Evolutionary conservation across 35 echinoderm and acorn worm genomes (phyloP).

Genomic region (Stichopus chloronotus): DNA sequence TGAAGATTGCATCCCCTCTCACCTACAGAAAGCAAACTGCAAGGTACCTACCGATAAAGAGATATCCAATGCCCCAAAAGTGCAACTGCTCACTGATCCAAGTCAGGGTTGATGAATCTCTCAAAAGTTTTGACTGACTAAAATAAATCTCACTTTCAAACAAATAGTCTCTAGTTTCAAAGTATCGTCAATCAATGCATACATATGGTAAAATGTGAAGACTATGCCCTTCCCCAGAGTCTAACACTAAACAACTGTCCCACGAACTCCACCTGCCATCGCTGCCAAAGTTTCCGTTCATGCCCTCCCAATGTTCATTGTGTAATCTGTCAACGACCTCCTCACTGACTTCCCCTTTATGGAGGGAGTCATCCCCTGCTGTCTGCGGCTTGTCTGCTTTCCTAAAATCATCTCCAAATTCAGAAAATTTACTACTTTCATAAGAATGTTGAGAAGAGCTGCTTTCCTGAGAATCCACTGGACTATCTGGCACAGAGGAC

Average conservation of each 20-base stretch:
- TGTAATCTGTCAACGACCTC: constrained; percentile 26
- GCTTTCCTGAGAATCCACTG: neutral
- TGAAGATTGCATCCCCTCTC: too few relatives aligned
- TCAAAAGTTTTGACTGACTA: too few relatives aligned
- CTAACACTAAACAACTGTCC: constrained; percentile 26
- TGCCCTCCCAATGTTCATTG: constrained; percentile 34
- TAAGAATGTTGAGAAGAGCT: neutral
- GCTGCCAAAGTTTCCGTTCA: constrained; percentile 45
- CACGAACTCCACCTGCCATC: constrained; percentile 37
- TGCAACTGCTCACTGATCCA: too few relatives aligned
- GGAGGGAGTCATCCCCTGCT: neutral
- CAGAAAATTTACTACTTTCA: constrained; percentile 23
- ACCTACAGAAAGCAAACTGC: too few relatives aligned
- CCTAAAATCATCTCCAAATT: neutral
- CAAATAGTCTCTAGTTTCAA: neutral
- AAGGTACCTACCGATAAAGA: too few relatives aligned
- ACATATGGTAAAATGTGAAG: constrained; percentile 60
- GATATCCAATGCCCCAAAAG: too few relatives aligned
- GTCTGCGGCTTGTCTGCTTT: neutral
- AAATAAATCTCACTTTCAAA: neutral
- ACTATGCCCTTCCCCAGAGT: neutral
- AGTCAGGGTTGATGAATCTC: too few relatives aligned
- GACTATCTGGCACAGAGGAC: constrained; percentile 39
- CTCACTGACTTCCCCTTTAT: neutral
- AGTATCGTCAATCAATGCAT: constrained; percentile 37